Evolutionary conservation across 2,888 invertebrate genomes (phyloP).

Genomic region (Orthonevra nobilis): DNA sequence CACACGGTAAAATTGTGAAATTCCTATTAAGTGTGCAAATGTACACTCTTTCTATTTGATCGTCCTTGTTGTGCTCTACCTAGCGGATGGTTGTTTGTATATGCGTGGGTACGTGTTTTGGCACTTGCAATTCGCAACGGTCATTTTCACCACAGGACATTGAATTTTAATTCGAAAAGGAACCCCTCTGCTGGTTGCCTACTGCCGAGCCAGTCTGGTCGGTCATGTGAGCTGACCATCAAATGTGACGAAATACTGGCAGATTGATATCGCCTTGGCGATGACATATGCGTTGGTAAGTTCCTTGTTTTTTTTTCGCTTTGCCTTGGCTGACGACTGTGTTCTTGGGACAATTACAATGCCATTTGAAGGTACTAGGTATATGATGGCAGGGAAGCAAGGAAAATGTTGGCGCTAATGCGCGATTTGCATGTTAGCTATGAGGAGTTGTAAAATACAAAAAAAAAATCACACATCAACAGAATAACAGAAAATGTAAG

Average conservation of each 20-base stretch:
- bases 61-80: slow-evolving; percentile 1
- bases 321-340: slow-evolving; percentile 3
- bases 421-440: slow-evolving; percentile 72
- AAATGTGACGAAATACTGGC: slow-evolving; percentile 66
- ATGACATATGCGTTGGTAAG: slow-evolving; percentile 66
- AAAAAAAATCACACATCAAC: slow-evolving; percentile 65
- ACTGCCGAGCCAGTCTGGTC: neutral
- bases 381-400: too few species aligned
- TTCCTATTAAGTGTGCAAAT: slow-evolving; percentile 30
- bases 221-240: slow-evolving; percentile 56
- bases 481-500: slow-evolving; percentile 35
- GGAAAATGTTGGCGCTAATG: slow-evolving; percentile 70
- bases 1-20: slow-evolving; percentile 53
- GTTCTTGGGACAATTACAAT: slow-evolving; percentile 65
- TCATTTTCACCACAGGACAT: slow-evolving; percentile 67
- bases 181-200: too few species aligned
- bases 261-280: slow-evolving; percentile 68
- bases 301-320: slow-evolving; percentile 18
- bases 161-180: slow-evolving; percentile 56
- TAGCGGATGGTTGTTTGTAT: too few species aligned
- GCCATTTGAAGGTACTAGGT: slow-evolving; percentile 61
- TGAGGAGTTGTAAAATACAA: slow-evolving; percentile 26
- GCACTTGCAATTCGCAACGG: slow-evolving; percentile 69
- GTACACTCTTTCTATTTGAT: slow-evolving; percentile 29
- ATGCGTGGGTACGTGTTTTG: slow-evolving; percentile 65